These are phyloP conservation scores for Acanthopagrus latus DNA, from an alignment of 2,797 vertebrate species.

Conservation along the genomic window DNA sequence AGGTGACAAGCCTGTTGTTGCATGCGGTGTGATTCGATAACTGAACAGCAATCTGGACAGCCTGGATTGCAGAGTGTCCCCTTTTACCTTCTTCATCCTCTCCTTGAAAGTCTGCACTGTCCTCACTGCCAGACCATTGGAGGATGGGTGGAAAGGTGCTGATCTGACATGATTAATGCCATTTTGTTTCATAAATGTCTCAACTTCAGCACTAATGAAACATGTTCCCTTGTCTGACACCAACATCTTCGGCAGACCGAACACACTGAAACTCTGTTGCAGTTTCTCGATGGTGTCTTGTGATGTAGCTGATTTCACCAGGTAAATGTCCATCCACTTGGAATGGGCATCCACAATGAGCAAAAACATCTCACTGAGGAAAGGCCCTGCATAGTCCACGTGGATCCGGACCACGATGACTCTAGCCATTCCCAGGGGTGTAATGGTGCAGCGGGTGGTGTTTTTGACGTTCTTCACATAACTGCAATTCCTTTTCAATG, in stretches of 20 bases:
- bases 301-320: neutral
- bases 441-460: neutral
- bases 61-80: neutral
- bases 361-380: neutral
- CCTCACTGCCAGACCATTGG: neutral
- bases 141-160: neutral
- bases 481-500: neutral
- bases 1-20: neutral
- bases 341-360: neutral
- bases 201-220: neutral
- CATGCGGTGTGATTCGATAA: neutral
- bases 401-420: neutral
- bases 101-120: neutral
- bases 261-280: neutral
- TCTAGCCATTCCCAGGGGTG: constrained; percentile 6
- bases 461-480: neutral
- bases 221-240: neutral
- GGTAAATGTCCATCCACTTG: neutral
- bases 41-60: neutral
- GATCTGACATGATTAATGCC: neutral
- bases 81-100: neutral
- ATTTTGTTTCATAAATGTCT: neutral
- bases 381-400: neutral
- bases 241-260: neutral
- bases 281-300: neutral